phyloP scores from a whole-genome alignment of 2,888 invertebrate genomes.

The Laspeyria flexula region DNA sequence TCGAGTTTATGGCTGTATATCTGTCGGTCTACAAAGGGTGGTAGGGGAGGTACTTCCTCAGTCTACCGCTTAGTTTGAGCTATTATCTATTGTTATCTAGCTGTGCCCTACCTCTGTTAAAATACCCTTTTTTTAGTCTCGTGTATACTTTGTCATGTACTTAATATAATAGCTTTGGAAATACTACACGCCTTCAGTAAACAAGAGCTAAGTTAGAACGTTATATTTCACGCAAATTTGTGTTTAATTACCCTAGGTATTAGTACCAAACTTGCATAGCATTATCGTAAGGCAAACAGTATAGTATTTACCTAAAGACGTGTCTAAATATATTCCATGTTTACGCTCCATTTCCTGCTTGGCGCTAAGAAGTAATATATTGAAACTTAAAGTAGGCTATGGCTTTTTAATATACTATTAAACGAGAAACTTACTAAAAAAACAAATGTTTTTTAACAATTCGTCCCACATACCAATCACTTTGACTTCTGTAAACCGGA shows the following conservation, averaged over 20 bases:
- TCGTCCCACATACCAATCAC: no score
- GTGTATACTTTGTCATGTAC: not conserved
- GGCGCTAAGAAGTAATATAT: not conserved
- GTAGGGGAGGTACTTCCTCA: no score
- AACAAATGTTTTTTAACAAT: no score
- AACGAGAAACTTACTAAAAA: no score
- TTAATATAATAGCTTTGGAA: not conserved
- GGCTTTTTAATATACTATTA: not conserved
- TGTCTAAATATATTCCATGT: constrained; percentile 36
- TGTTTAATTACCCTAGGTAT: not conserved
- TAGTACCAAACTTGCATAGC: constrained; percentile 1
- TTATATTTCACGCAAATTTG: not conserved
- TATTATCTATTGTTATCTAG: no score
- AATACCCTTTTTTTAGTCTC: not conserved
- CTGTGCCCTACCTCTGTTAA: no score
- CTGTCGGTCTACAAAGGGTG: no score
- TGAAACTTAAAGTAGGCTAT: not conserved
- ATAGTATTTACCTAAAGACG: constrained; percentile 40
- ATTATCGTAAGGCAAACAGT: constrained; percentile 18
- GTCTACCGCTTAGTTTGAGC: no score
- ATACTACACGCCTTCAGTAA: not conserved
- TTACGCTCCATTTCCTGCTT: constrained; percentile 31
- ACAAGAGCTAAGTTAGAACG: not conserved
- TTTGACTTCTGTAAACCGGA: no score
- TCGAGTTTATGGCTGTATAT: no score